A percentile compares a stretch with the other conserved stretches of the same genome.
These are phyloP conservation scores for Laterallus jamaicensis DNA, from an alignment of 2,113 vertebrate genomes.

Conservation along the genomic window DNA sequence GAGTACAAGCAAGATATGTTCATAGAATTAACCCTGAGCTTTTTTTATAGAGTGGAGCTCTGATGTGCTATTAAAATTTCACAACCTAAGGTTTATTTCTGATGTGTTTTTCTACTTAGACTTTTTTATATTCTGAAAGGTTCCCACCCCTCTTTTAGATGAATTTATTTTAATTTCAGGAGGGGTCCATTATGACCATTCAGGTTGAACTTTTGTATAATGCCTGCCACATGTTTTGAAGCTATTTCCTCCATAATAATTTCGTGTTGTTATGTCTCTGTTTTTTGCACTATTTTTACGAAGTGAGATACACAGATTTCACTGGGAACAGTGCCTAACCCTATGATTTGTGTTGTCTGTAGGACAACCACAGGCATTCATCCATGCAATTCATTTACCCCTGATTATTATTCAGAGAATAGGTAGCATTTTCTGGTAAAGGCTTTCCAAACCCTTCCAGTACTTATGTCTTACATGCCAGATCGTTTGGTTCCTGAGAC, in stretches of 20 bases:
- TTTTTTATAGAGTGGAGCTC: not conserved
- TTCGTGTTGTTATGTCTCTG: not conserved
- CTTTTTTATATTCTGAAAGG: not conserved
- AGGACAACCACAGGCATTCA: not conserved
- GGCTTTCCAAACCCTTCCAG: not conserved
- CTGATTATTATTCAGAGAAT: not conserved
- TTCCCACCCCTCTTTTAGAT: rapidly evolving
- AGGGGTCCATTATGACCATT: not conserved
- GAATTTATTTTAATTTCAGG: not conserved
- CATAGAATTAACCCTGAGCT: not conserved
- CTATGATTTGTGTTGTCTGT: not conserved
- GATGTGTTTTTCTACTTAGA: not conserved
- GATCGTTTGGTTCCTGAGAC: not conserved
- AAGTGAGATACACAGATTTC: not conserved
- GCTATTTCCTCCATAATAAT: not conserved
- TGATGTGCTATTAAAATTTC: not conserved
- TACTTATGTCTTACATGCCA: not conserved
- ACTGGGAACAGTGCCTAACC: not conserved
- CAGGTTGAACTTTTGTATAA: not conserved
- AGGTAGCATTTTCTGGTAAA: not conserved
- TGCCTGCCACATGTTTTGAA: not conserved
- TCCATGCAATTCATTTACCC: not conserved
- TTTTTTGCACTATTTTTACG: not conserved
- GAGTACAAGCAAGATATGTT: not conserved
- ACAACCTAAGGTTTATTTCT: not conserved